A percentile compares a stretch with the other conserved stretches of the same genome.
Conservation (phyloP, 1,140 invertebrate species). For the Cepaea nemoralis region DNA sequence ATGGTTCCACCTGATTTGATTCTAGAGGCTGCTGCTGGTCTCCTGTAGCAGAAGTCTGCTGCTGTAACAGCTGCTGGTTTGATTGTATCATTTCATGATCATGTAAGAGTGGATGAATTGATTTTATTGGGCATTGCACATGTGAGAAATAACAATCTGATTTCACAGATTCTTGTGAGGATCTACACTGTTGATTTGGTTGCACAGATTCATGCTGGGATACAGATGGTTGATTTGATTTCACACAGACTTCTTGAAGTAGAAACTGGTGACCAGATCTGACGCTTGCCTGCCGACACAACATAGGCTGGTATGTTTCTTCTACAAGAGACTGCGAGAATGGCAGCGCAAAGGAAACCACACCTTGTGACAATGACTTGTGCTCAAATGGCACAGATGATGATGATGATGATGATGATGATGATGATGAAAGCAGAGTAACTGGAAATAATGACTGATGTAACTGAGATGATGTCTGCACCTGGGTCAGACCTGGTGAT, state of each 20-base stretch:
- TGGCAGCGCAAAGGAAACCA: not conserved
- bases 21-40: no score
- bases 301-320: no score
- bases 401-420: not conserved
- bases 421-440: not conserved
- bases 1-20: not conserved
- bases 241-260: not conserved
- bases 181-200: not conserved
- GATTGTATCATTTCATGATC: not conserved
- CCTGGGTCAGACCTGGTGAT: not conserved
- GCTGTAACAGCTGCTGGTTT: no score
- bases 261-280: no score
- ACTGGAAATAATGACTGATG: not conserved
- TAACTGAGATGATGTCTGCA: no score
- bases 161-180: not conserved
- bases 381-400: not conserved
- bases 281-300: no score
- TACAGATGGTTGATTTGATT: not conserved
- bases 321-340: not conserved
- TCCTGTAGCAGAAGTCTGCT: no score
- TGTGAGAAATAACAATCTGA: not conserved
- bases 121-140: not conserved
- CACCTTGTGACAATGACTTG: not conserved
- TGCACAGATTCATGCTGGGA: not conserved
- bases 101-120: not conserved